Evolutionary conservation across 2,113 vertebrate species (phyloP).

Genomic region (Rhipidura dahli): DNA sequence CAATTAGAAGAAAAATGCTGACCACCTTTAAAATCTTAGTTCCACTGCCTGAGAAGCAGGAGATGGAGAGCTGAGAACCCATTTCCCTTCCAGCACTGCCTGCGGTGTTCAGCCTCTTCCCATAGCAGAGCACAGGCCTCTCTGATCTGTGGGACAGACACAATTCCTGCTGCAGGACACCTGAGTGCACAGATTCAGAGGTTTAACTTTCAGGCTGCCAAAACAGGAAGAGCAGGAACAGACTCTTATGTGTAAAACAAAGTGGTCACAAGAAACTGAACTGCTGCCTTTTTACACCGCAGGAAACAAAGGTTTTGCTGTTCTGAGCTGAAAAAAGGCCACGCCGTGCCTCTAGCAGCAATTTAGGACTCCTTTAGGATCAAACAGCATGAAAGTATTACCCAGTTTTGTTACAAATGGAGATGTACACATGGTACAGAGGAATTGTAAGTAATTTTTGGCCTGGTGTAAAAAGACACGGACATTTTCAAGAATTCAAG

Average conservation of each 20-base stretch:
- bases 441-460: not conserved
- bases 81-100: not conserved
- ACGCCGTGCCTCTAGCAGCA: not conserved
- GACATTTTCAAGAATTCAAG: not conserved
- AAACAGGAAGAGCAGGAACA: not conserved
- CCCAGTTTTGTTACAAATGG: not conserved
- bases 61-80: not conserved
- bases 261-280: not conserved
- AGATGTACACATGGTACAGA: not conserved
- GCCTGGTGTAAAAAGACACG: not conserved
- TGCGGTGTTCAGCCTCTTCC: not conserved
- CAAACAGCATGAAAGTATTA: not conserved
- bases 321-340: not conserved
- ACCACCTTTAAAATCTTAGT: not conserved
- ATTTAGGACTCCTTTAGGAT: not conserved
- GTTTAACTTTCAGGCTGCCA: not conserved
- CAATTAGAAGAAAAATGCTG: not conserved
- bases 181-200: too few species aligned
- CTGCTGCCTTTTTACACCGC: not conserved
- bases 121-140: not conserved
- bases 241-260: not conserved
- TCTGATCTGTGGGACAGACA: not conserved
- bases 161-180: not conserved
- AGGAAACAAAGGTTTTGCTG: not conserved
- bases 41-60: not conserved